A percentile compares a stretch with the other conserved stretches of the same genome.
phyloP scores from a whole-genome alignment of 2,797 vertebrate species.

The Luscinia luscinia region DNA sequence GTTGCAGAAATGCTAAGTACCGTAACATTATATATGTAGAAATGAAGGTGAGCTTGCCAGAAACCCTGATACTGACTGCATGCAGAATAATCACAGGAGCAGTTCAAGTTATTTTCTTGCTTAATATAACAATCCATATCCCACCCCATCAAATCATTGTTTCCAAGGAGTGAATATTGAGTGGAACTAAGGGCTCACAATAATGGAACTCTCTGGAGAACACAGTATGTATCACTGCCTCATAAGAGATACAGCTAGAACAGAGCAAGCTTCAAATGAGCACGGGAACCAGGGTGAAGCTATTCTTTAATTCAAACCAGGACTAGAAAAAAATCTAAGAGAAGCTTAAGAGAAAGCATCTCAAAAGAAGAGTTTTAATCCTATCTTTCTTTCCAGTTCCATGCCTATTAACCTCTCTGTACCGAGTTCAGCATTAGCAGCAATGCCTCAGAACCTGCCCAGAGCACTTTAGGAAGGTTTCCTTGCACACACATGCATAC shows the following conservation, averaged over 20 bases:
- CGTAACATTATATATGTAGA: background rate
- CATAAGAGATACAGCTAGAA: conserved; percentile 20
- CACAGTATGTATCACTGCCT: background rate
- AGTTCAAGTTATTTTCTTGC: conserved; percentile 57
- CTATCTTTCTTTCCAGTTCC: background rate
- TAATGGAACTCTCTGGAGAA: conserved; percentile 29
- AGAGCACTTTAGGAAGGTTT: background rate
- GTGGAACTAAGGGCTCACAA: conserved; percentile 50
- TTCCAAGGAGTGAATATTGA: conserved; percentile 46
- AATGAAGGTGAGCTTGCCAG: conserved; percentile 37
- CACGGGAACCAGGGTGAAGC: background rate
- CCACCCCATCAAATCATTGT: conserved; percentile 46
- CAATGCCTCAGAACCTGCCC: background rate
- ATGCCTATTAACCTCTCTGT: background rate
- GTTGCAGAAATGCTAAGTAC: conserved; percentile 39
- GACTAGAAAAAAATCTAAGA: conserved; percentile 31
- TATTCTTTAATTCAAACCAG: conserved; percentile 39
- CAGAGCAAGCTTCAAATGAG: conserved; percentile 20
- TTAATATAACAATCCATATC: conserved; percentile 52
- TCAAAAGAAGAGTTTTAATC: conserved; percentile 38
- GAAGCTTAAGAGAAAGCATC: conserved; percentile 11
- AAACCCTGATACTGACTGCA: conserved; percentile 4
- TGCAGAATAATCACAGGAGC: conserved; percentile 37
- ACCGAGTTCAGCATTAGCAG: background rate
- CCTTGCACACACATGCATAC: background rate